Evolutionary conservation across 2,888 invertebrate genomes (phyloP).

Genomic region (Ectemnius cavifrons): DNA sequence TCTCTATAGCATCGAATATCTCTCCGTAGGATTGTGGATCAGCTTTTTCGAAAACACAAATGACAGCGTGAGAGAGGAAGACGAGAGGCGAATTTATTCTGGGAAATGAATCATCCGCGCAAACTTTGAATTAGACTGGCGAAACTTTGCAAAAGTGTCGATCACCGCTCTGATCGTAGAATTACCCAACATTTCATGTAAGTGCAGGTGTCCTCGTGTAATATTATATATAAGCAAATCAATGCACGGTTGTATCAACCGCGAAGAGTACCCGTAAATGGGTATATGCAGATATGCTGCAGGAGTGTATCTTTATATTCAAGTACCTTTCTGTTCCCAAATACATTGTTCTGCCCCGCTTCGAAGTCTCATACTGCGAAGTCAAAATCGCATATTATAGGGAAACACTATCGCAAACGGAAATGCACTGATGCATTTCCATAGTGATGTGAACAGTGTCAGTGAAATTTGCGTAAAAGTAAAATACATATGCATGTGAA

Average conservation of each 20-base stretch:
- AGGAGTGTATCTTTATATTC: too few relatives aligned
- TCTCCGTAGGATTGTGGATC: slow-evolving; percentile 37
- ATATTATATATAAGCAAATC: background rate
- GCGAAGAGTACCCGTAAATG: background rate
- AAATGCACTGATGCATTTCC: too few relatives aligned
- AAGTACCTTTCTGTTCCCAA: too few relatives aligned
- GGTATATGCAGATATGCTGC: background rate
- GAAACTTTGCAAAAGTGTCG: slow-evolving; percentile 20
- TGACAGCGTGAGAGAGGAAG: slow-evolving; percentile 13
- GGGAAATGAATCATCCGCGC: slow-evolving; percentile 18
- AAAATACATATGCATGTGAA: background rate
- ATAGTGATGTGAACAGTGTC: background rate
- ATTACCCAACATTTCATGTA: slow-evolving; percentile 15
- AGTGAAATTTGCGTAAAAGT: background rate
- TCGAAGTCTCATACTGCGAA: too few relatives aligned
- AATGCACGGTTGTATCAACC: too few relatives aligned
- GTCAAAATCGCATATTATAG: too few relatives aligned
- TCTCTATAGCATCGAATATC: slow-evolving; percentile 35
- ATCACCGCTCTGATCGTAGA: slow-evolving; percentile 14
- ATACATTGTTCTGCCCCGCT: too few relatives aligned
- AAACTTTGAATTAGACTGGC: slow-evolving; percentile 5
- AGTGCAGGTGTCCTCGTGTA: slow-evolving; percentile 7
- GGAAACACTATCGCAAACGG: too few relatives aligned
- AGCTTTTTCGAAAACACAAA: slow-evolving; percentile 51
- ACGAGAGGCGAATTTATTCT: slow-evolving; percentile 13